Base-by-base conservation (phyloP, 1,140 invertebrate species). In the Chironomus tepperi region DNA sequence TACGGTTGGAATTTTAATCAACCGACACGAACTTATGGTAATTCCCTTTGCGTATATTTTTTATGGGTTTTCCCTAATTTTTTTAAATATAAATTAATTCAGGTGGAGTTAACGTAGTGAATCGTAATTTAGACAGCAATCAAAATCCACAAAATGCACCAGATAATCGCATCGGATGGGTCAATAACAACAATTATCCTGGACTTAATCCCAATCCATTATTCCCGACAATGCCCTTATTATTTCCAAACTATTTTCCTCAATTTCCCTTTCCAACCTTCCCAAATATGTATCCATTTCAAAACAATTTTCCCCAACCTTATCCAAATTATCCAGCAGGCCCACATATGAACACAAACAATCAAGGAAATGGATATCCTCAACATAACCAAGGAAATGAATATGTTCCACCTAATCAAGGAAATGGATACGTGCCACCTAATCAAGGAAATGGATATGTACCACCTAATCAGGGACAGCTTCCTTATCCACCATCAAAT, bases 11-110 rank as follows among this genome's bases (percentile, higher is more conserved):
- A 70, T 21, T 21, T 70, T 8, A 70, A 57, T 15, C 65, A 70
- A 21, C 65, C 65, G 18, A 7, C 65, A 12, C n/a, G 65, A 70
- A 70, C 65, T 70, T 70, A 70, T 21, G 65, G 65, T 18, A 70
- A 70, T n/a, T 67, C n/a, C n/a, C 16, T 67, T n/a, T 18, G 8
- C 7, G n/a, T 1, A 67, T 67, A 6, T 8, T 65, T 65, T 12
- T 67, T 67, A 2, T 5, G 24, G 24, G 24, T 34, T 34, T 34
- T 34, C 24, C 24, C 24, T 34, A 34, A 34, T 34, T 18, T 10
- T 70, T 70, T 8, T 21, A 70, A 19, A 21, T 19, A 10, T 15
- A 70, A 70, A 18, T 70, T 70, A 15, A 0, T 18, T 9, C 7
- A 70, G 65, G 65, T 70, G 65, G n/a, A 19, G 12, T 18, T 9